Evolutionary conservation across 2,888 invertebrate genomes (phyloP), one percentile per base, ranked within the genome.

Genomic region (Achlya flavicornis): DNA sequence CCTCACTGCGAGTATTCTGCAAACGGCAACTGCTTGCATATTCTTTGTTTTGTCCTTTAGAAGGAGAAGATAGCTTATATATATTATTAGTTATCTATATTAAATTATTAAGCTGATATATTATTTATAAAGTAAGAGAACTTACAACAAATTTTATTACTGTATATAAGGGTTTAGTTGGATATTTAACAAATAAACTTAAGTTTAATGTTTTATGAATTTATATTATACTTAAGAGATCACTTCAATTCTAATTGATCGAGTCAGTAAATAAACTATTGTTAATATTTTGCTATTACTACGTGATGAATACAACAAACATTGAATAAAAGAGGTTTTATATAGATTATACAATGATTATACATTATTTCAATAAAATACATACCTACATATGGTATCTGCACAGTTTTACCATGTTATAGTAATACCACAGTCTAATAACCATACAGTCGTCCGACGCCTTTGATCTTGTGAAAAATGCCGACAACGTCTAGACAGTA

Each of bases 11-110:
- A 89, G 90, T 53, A 65, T 87, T 0, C 58, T 94, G 57, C 92
- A 94, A 64, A 77, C 83, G 26, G 75, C 84, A 0, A 90, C 92
- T 0, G 92, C 88, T 38, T 77, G 79, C 8, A 79, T 89, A 53
- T 93, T 92, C 68, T 85, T 92, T 19, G 81, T 83, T 0, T 74
- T 89, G 12, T 92, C 92, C 16, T 92, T 92, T 76, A 87, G 88
- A 57, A 84, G 88, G 59, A 78, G 89, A 41, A 81, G 91, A 65
- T 90, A 87, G 60, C 7, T 16, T 14, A 4, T 14, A n/a, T 14
- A 4, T 14, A n/a, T 46, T 48, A 48, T 10, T 16, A 16, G 10
- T 48, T 48, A 16, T 16, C 16, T 48, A 43, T 41, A 10, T 14
- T 38, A 7, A 43, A 43, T 43, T 41, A 10, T 41, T 10, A 41